phyloP scores from a whole-genome alignment of 2,888 invertebrate genomes.

The Cosmopolites sordidus region DNA sequence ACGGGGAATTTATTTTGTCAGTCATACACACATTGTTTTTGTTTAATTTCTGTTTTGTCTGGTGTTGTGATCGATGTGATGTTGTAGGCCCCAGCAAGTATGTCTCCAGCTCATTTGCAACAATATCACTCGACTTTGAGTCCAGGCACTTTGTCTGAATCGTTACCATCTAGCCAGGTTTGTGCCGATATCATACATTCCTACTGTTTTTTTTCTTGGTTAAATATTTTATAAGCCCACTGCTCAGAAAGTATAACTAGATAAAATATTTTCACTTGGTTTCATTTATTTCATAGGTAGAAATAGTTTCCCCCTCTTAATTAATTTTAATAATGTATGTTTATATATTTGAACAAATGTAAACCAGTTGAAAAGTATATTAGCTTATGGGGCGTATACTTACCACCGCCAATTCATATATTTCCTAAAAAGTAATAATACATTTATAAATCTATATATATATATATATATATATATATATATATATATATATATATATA shows the following conservation, averaged over 20 bases:
- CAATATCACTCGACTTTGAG: slow-evolving; percentile 64
- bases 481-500: no score
- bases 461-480: no score
- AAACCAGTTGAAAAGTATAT: slow-evolving; percentile 10
- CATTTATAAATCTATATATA: no score
- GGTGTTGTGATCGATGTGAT: slow-evolving; percentile 24
- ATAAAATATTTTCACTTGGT: background rate
- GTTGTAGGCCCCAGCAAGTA: slow-evolving; percentile 83
- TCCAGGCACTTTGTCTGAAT: slow-evolving; percentile 65
- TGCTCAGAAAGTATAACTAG: background rate
- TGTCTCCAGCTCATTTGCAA: slow-evolving; percentile 83
- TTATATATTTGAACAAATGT: slow-evolving; percentile 3
- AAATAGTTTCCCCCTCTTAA: slow-evolving; percentile 3
- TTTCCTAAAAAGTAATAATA: no score
- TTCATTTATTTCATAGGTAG: background rate
- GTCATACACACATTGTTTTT: no score
- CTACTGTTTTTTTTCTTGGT: background rate
- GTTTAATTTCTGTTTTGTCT: slow-evolving; percentile 14
- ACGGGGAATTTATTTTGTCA: no score
- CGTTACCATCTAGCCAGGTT: slow-evolving; percentile 80
- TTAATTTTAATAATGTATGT: background rate
- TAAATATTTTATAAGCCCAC: background rate
- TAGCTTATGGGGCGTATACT: background rate
- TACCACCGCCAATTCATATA: slow-evolving; percentile 1
- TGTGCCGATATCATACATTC: slow-evolving; percentile 32